Base-by-base conservation (phyloP, 2,113 vertebrate species). In the Prionailurus bengalensis region DNA sequence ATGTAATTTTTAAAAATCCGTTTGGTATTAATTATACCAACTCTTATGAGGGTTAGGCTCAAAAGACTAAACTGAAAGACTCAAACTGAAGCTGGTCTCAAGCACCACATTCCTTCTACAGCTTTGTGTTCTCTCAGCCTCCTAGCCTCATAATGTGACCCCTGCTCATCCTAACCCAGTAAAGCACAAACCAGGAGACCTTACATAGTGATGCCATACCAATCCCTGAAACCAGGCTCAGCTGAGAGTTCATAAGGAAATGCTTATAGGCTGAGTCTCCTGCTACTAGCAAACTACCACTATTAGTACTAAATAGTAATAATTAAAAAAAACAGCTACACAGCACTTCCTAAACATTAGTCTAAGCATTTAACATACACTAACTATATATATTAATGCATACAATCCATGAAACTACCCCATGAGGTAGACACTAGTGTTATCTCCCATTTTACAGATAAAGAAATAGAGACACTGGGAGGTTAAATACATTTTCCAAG, bases 391-490 rank as follows among this genome's bases (percentile, higher is more conserved):
- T 8, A 25, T 19, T 61, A 61, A 63, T 36, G 68, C 74, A 85
- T 33, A 31, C 21, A 15, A 78, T 55, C 53, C 51, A 31, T 48
- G 39, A 71, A 78, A 94, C 58, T 82, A 55, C 14, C 21, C 31
- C 48, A 92, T 13, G 25, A 89, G 33, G 12, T 71, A 78, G 66
- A 70, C 5, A 83, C 12, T 31, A 5, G 55, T 55, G 4, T 4
- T 53, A 61, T 31, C 31, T 90, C 10, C 29, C 53, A 42, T 61
- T 76, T 83, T 68, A 82, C 15, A 71, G 45, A 61, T 81, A 19
- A 98, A 61, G 7, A 92, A 90, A 90, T 9, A 90, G 29, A 94
- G 58, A 12, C 21, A 93, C 42, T 58, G 8, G 51, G 58, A n/a
- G 21, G 33, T 73, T 63, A 95, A 85, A 36, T 23, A 61, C 17